Evolutionary conservation across 1,140 invertebrate genomes (phyloP).

Genomic region (Idris sp.): DNA sequence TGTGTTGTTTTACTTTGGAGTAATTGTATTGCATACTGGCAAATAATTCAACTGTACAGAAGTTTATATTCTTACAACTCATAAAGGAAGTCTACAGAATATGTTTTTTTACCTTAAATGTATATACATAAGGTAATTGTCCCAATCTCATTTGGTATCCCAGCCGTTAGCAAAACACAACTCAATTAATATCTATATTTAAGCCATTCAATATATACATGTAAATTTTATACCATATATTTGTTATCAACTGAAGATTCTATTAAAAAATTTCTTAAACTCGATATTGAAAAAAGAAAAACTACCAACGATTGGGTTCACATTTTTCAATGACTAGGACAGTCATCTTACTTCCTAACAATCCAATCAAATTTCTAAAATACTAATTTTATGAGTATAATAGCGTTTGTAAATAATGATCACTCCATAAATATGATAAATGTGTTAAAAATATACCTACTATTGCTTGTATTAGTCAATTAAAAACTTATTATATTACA

Average conservation of each 20-base stretch:
- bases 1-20: too few relatives aligned
- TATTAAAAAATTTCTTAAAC: too few relatives aligned
- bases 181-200: neutral
- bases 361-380: neutral
- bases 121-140: slow-evolving; percentile 35
- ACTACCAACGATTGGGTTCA: slow-evolving; percentile 17
- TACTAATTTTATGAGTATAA: slow-evolving; percentile 8
- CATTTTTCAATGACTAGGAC: slow-evolving; percentile 34
- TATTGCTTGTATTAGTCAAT: slow-evolving; percentile 18
- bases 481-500: slow-evolving; percentile 30
- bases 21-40: too few relatives aligned
- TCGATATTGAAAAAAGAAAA: too few relatives aligned
- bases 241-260: too few relatives aligned
- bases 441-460: slow-evolving; percentile 28
- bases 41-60: slow-evolving; percentile 14
- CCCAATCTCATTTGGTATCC: slow-evolving; percentile 37
- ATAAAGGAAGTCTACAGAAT: slow-evolving; percentile 3
- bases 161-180: slow-evolving; percentile 18
- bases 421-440: slow-evolving; percentile 21
- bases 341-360: slow-evolving; percentile 24
- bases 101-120: neutral
- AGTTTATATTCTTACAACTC: neutral
- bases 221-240: too few relatives aligned
- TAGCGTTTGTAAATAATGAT: slow-evolving; percentile 5
- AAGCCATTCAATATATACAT: too few relatives aligned